Conservation (phyloP, 2,113 vertebrate genomes). For the Solea senegalensis region DNA sequence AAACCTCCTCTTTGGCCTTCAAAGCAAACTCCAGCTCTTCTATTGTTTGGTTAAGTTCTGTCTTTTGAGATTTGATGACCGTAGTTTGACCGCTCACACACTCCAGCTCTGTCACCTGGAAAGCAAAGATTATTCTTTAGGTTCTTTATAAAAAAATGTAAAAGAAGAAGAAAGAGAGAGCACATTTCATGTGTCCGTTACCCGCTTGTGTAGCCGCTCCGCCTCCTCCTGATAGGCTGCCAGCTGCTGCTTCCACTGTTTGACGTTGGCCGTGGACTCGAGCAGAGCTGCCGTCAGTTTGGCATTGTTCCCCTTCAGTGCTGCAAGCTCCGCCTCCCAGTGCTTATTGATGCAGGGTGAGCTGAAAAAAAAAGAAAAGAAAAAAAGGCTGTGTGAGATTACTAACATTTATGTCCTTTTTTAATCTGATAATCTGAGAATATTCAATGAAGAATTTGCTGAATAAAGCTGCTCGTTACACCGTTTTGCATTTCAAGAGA, state of each 20-base stretch:
- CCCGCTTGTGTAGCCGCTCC: conserved; percentile 94
- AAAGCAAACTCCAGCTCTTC: conserved; percentile 91
- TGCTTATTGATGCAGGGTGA: conserved; percentile 88
- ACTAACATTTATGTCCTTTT: neutral
- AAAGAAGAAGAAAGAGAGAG: neutral
- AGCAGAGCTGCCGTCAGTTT: conserved; percentile 97
- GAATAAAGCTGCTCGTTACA: neutral
- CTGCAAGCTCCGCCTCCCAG: conserved; percentile 96
- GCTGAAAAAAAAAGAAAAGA: conserved; percentile 38
- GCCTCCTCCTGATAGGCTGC: conserved; percentile 97
- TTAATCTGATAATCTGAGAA: neutral
- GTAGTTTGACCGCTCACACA: conserved; percentile 95
- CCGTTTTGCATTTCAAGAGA: too few species aligned
- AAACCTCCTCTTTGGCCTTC: conserved; percentile 94
- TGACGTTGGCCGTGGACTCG: conserved; percentile 98
- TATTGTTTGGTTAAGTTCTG: conserved; percentile 95
- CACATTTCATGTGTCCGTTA: conserved; percentile 44
- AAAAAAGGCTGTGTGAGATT: neutral
- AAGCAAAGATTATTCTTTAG: conserved; percentile 12
- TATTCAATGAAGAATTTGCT: neutral
- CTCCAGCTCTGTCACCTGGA: conserved; percentile 96
- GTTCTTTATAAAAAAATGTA: neutral
- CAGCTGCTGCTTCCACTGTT: conserved; percentile 99
- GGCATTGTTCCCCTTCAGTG: conserved; percentile 97
- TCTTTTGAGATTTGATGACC: conserved; percentile 92